Evolutionary conservation across 2,113 vertebrate genomes (phyloP).

Genomic region (Serilophus lunatus): DNA sequence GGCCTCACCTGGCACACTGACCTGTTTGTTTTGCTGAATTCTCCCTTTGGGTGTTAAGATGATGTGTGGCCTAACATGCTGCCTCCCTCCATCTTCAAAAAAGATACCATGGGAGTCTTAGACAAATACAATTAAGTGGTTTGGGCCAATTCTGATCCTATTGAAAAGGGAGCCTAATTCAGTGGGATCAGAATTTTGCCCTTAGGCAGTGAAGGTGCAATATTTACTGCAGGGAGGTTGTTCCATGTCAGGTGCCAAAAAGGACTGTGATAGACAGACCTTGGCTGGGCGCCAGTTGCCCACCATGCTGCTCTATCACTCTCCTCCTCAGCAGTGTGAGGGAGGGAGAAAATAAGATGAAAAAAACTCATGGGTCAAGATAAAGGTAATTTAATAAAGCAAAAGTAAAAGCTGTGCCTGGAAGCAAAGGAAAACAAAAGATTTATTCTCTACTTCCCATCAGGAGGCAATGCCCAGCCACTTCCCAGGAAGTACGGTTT

Average conservation of each 20-base stretch:
- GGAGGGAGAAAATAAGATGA: neutral
- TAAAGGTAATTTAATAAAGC: neutral
- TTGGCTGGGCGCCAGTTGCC: neutral
- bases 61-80: neutral
- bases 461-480: neutral
- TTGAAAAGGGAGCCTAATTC: neutral
- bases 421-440: neutral
- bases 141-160: neutral
- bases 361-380: neutral
- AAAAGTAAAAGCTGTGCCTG: neutral
- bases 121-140: neutral
- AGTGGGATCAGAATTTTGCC: neutral
- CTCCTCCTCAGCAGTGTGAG: neutral
- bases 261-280: neutral
- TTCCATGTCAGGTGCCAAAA: neutral
- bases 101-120: neutral
- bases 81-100: neutral
- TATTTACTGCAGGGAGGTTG: neutral
- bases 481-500: neutral
- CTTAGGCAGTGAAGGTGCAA: neutral
- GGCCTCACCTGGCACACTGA: neutral
- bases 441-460: neutral
- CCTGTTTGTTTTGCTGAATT: neutral
- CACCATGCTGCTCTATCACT: neutral
- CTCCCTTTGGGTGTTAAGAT: neutral